phyloP scores from a whole-genome alignment of 2,888 invertebrate genomes.

The Eustalomyia histrio region DNA sequence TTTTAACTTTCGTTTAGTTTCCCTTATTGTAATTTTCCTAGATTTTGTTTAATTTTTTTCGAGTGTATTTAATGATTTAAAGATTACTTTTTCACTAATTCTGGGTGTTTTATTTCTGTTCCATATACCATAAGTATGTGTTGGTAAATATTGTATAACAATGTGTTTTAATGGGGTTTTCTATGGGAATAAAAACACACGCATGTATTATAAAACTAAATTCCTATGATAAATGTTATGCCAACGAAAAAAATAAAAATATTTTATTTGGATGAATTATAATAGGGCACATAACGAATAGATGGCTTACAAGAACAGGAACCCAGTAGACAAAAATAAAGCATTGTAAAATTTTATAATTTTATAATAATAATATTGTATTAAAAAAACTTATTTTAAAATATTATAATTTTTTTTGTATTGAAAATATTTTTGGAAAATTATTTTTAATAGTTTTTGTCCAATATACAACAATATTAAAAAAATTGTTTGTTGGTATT shows the following conservation, averaged over 20 bases:
- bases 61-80: constrained; percentile 48
- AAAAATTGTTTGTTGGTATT: constrained; percentile 44
- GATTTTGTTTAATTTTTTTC: background rate
- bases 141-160: constrained; percentile 23
- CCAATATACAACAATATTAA: too few species aligned
- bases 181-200: constrained; percentile 49
- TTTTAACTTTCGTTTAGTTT: background rate
- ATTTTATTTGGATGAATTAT: constrained; percentile 34
- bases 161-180: constrained; percentile 53
- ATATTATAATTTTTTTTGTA: too few species aligned
- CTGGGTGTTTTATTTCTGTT: constrained; percentile 17
- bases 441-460: too few species aligned
- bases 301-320: background rate
- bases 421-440: too few species aligned
- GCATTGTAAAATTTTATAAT: background rate
- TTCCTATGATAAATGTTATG: constrained; percentile 52
- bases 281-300: constrained; percentile 13
- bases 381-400: too few species aligned
- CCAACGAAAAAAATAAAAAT: constrained; percentile 12
- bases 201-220: constrained; percentile 42
- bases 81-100: constrained; percentile 43
- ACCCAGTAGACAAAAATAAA: constrained; percentile 50
- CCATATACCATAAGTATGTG: background rate
- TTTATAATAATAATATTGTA: too few species aligned
- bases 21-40: background rate